These are phyloP conservation scores for Brienomyrus brachyistius DNA, from an alignment of 2,113 vertebrate genomes.

Conservation along the genomic window DNA sequence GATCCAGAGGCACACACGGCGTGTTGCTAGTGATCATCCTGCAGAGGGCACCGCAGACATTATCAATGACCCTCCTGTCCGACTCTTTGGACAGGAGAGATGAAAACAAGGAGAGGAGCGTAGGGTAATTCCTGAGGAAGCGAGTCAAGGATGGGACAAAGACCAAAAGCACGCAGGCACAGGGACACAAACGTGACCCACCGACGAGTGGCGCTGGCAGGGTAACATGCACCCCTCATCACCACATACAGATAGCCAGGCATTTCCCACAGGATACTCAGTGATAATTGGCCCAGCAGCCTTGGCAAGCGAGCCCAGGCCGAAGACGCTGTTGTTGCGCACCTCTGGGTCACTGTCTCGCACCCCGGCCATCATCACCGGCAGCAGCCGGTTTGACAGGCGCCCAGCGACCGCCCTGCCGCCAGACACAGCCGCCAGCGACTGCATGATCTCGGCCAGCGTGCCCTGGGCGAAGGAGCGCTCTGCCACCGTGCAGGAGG, in stretches of 20 bases:
- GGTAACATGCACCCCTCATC: neutral
- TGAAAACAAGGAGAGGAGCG: constrained; percentile 70
- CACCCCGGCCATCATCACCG: constrained; percentile 58
- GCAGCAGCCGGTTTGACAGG: constrained; percentile 66
- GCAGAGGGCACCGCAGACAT: constrained; percentile 77
- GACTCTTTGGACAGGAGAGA: constrained; percentile 67
- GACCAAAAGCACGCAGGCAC: neutral
- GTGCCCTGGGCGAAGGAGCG: constrained; percentile 77
- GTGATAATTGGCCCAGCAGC: constrained; percentile 61
- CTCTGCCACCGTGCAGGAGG: constrained; percentile 68
- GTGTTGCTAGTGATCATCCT: constrained; percentile 69
- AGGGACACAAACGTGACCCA: neutral
- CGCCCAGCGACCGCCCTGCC: constrained; percentile 51
- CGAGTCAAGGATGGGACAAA: constrained; percentile 31
- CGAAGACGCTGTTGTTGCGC: constrained; percentile 77
- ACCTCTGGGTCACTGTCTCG: constrained; percentile 72
- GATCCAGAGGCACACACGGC: constrained; percentile 63
- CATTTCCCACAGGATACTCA: constrained; percentile 56
- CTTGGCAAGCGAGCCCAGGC: constrained; percentile 71
- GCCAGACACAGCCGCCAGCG: constrained; percentile 48
- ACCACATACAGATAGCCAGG: neutral
- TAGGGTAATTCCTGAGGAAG: constrained; percentile 66
- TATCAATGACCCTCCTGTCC: constrained; percentile 70
- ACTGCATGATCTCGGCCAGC: constrained; percentile 67
- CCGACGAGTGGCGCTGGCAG: neutral